These are phyloP conservation scores for Erebia ligea DNA, from an alignment of 2,888 invertebrate genomes.

Conservation along the genomic window DNA sequence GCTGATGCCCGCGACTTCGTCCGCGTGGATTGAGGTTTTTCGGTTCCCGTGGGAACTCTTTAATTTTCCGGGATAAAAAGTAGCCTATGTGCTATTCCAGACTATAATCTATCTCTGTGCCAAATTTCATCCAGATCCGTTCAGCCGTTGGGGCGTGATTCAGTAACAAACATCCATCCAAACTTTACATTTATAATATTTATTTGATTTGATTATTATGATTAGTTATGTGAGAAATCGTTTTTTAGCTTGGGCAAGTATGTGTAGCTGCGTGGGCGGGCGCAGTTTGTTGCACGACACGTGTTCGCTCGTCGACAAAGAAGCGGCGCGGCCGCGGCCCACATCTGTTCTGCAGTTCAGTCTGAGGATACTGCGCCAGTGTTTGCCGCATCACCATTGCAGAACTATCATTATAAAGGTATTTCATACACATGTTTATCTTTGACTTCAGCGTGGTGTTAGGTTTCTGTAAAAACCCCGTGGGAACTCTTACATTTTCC, in stretches of 20 bases:
- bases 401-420: conserved; percentile 40
- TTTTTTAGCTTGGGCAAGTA: conserved; percentile 60
- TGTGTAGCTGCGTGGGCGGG: conserved; percentile 66
- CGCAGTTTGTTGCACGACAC: conserved; percentile 58
- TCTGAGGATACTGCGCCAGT: conserved; percentile 80
- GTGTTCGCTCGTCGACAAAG: conserved; percentile 56
- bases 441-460: not conserved
- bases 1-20: too few relatives aligned
- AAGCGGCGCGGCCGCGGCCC: conserved; percentile 54
- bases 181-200: too few relatives aligned
- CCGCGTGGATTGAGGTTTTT: too few relatives aligned
- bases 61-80: too few relatives aligned
- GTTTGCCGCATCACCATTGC: conserved; percentile 37
- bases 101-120: too few relatives aligned
- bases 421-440: not conserved
- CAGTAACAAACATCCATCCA: too few relatives aligned
- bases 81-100: too few relatives aligned
- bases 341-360: conserved; percentile 55
- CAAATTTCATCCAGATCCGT: too few relatives aligned
- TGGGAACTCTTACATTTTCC: too few relatives aligned
- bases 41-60: too few relatives aligned
- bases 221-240: not conserved
- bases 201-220: too few relatives aligned
- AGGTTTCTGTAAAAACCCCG: not conserved
- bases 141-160: too few relatives aligned